Conservation (phyloP, 1,140 invertebrate genomes). For the Epicauta chinensis region DNA sequence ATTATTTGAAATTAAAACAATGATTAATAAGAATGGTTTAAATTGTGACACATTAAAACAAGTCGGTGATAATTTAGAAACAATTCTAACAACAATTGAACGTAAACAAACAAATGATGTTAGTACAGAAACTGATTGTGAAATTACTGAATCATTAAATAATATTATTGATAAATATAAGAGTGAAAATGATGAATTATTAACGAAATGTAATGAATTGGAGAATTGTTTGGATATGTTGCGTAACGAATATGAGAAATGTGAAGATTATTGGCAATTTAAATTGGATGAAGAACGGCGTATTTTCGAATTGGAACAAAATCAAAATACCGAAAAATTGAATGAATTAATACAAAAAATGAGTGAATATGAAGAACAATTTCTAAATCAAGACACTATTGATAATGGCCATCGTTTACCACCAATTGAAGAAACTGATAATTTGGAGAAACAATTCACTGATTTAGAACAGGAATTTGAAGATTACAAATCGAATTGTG, state of each 20-base stretch:
- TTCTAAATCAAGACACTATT: constrained; percentile 47
- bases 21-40: constrained; percentile 23
- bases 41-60: constrained; percentile 23
- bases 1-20: constrained; percentile 20
- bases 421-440: constrained; percentile 68
- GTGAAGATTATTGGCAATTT: constrained; percentile 76
- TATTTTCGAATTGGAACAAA: constrained; percentile 68
- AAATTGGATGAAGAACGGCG: constrained; percentile 74
- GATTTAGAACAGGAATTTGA: constrained; percentile 67
- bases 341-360: constrained; percentile 66
- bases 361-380: constrained; percentile 73
- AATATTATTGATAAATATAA: constrained; percentile 24
- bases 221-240: constrained; percentile 67
- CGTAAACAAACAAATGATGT: constrained; percentile 9
- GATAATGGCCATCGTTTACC: constrained; percentile 51
- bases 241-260: constrained; percentile 69
- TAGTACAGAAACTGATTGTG: constrained; percentile 23
- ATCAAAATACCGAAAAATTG: constrained; percentile 70
- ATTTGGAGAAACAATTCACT: constrained; percentile 65
- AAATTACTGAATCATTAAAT: constrained; percentile 20
- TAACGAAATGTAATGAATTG: constrained; percentile 56
- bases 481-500: constrained; percentile 45
- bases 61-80: constrained; percentile 21
- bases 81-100: constrained; percentile 2
- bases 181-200: constrained; percentile 47